Conservation (phyloP, 1,140 invertebrate genomes). For the Drosophila seguyi region DNA sequence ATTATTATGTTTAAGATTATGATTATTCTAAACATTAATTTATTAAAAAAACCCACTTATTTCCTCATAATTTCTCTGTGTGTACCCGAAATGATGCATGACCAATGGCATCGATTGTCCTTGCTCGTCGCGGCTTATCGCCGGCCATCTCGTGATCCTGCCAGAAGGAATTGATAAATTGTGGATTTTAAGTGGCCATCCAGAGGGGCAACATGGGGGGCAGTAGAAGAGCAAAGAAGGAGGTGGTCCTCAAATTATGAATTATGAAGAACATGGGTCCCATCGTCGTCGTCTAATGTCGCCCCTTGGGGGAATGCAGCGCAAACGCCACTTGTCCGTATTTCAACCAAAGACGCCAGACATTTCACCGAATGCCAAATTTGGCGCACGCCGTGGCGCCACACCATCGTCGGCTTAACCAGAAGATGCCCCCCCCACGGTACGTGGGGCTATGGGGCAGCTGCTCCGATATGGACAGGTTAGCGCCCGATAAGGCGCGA, state of each 20-base stretch:
- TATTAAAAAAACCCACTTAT: background rate
- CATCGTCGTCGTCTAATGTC: conserved; percentile 61
- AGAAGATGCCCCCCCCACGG: conserved; percentile 30
- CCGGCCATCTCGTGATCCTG: conserved; percentile 64
- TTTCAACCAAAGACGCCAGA: conserved; percentile 50
- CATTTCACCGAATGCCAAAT: conserved; percentile 79
- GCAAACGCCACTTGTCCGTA: conserved; percentile 46
- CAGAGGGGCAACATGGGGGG: conserved; percentile 3
- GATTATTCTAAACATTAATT: background rate
- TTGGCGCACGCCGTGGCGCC: conserved; percentile 79
- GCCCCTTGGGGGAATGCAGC: conserved; percentile 48
- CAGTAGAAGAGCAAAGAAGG: background rate
- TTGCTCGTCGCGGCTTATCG: conserved; percentile 54
- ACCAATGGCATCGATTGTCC: conserved; percentile 24
- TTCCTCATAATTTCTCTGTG: conserved; percentile 14
- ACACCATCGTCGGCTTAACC: conserved; percentile 56
- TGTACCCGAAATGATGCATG: conserved; percentile 62
- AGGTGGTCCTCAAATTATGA: conserved; percentile 18
- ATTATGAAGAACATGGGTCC: conserved; percentile 37
- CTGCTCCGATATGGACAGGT: conserved; percentile 77
- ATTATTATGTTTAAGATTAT: background rate
- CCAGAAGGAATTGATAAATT: conserved; percentile 72
- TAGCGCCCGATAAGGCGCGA: conserved; percentile 76
- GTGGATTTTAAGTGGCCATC: conserved; percentile 67
- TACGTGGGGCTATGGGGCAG: conserved; percentile 53